phyloP scores from a whole-genome alignment of 1,140 invertebrate species.

The Apis cerana region DNA sequence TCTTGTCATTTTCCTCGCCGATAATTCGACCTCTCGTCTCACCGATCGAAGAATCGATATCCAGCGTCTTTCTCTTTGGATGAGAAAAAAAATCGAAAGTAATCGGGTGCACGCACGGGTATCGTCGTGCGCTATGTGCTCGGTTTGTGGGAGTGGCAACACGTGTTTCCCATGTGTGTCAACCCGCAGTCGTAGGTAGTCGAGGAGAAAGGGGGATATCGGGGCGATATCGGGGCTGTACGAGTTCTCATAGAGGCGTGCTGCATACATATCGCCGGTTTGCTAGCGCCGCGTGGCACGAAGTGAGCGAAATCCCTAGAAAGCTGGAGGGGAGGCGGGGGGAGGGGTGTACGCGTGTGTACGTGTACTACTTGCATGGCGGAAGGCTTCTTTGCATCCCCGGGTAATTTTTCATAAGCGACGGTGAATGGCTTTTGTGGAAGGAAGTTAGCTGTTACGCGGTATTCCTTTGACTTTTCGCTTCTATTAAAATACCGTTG shows the following conservation, averaged over 20 bases:
- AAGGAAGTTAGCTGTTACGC: too few relatives aligned
- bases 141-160: conserved; percentile 62
- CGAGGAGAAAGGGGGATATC: conserved; percentile 71
- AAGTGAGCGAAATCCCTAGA: conserved; percentile 60
- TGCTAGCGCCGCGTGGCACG: conserved; percentile 72
- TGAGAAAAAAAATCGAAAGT: not conserved
- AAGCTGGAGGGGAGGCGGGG: too few relatives aligned
- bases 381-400: not conserved
- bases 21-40: too few relatives aligned
- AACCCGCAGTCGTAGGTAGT: conserved; percentile 56
- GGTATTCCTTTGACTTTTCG: not conserved
- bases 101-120: not conserved
- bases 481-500: not conserved
- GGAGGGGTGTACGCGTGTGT: not conserved
- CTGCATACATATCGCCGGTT: conserved; percentile 77
- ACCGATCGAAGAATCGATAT: too few relatives aligned
- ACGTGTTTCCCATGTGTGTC: conserved; percentile 75
- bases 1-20: too few relatives aligned
- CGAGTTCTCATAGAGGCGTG: conserved; percentile 67
- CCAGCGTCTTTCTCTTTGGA: too few relatives aligned
- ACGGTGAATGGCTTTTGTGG: too few relatives aligned
- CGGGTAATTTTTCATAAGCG: conserved; percentile 14
- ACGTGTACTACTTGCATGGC: not conserved
- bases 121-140: conserved; percentile 31
- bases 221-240: conserved; percentile 72